phyloP scores from a whole-genome alignment of 2,113 vertebrate species.

The Uria aalge region DNA sequence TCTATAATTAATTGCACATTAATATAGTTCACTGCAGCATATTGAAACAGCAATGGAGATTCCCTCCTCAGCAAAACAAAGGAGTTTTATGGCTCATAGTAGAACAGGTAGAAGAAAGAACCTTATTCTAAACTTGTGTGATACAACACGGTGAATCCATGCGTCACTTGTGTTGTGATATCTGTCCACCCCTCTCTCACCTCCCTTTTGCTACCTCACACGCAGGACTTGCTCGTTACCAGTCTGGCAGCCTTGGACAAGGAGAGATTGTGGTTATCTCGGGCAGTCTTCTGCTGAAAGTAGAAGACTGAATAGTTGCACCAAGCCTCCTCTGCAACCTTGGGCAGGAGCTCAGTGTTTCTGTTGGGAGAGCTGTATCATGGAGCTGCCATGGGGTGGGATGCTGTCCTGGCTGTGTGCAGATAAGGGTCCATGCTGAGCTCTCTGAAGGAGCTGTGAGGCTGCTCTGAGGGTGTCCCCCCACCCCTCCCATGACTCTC shows the following conservation, averaged over 20 bases:
- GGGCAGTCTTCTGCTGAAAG: neutral
- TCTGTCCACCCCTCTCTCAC: neutral
- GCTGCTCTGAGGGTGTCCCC: neutral
- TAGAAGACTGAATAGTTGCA: neutral
- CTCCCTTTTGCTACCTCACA: neutral
- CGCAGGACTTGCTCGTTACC: neutral
- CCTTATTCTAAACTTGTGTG: neutral
- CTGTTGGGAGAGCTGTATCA: neutral
- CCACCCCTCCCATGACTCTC: neutral
- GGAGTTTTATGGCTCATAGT: neutral
- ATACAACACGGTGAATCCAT: neutral
- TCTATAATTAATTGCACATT: constrained; percentile 45
- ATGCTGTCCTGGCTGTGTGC: neutral
- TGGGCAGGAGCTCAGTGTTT: neutral
- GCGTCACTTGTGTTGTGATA: neutral
- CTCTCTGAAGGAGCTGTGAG: neutral
- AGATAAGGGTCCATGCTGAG: neutral
- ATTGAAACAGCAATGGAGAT: constrained; percentile 20
- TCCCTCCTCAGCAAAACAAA: neutral
- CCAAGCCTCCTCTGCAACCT: neutral
- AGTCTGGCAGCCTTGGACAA: neutral
- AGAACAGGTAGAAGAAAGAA: neutral
- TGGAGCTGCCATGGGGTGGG: neutral
- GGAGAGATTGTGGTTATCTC: neutral
- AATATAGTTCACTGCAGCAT: constrained; percentile 9